Base-by-base conservation (phyloP, 2,888 invertebrate genomes). In the Argyresthia goedartella region DNA sequence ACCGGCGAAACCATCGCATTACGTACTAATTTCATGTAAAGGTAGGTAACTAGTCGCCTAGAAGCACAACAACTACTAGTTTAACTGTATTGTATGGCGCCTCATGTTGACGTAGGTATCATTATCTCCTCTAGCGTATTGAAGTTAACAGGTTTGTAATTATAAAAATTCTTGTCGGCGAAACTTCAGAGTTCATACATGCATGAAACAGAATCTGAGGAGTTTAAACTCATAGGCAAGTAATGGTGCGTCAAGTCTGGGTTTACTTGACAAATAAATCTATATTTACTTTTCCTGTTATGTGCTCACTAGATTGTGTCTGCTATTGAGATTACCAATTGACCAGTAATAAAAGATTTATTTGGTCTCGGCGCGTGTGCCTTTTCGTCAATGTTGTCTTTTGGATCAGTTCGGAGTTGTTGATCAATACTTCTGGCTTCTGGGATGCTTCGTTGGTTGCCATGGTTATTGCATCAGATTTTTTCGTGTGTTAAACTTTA, bases 291-390 rank as follows among this genome's bases (percentile, higher is more conserved):
- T 34, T 34, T 16, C 34, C 47, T 47, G 34, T 10, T 47, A 47
- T 33, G 33, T 34, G 47, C 47, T 6, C 13, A 34, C 33, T 34
- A 13, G 33, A 34, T 47, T 41, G 41, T 25, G 25, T n/a, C 13
- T 47, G 16, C 47, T 47, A 34, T 47, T 34, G 34, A 35, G 47
- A 47, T 47, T 47, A 47, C 47, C 47, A 47, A 44, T 47, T 47
- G 25, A 46, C 46, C 25, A 15, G 46, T 34, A 16, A 47, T 33
- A 33, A 11, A 34, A 10, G 10, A 16, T 11, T 14, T 44, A 16
- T 44, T 44, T 44, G 15, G 7, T 16, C 9, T 16, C 44, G 44
- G 44, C 44, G 14, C 44, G 44, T 25, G 25, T 44, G 14, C 44
- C 16, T 8, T 14, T 14, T 15, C 44, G 44, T 14, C 8, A 15